Conservation (phyloP, 2,888 invertebrate species). For the Adineta ricciae region DNA sequence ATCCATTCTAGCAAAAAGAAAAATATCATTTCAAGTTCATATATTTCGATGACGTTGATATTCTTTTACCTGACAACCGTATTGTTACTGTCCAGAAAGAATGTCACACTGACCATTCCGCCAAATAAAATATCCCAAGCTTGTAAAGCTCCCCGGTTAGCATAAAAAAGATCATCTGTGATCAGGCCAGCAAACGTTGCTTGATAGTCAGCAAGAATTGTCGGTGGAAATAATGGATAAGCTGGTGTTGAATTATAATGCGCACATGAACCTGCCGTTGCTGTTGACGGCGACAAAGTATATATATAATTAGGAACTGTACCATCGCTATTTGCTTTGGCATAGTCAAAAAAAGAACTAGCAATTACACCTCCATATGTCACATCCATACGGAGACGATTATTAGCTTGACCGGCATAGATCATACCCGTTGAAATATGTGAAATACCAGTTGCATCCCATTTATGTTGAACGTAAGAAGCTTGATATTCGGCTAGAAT, state of each 20-base stretch:
- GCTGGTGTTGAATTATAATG: background rate
- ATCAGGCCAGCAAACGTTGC: background rate
- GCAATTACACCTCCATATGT: background rate
- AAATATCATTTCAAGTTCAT: too few relatives aligned
- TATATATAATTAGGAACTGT: background rate
- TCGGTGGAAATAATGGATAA: background rate
- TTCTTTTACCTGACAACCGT: background rate
- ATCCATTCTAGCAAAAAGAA: background rate
- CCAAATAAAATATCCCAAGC: background rate
- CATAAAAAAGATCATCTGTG: background rate
- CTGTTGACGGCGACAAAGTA: background rate
- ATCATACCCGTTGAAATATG: background rate
- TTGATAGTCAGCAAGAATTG: background rate
- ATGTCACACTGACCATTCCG: background rate
- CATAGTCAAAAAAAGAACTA: background rate
- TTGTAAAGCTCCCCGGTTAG: background rate
- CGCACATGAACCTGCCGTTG: background rate
- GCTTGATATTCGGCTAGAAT: background rate
- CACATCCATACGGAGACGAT: background rate
- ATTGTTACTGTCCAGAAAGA: background rate
- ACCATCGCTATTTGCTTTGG: background rate
- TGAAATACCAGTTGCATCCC: background rate
- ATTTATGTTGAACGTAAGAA: background rate
- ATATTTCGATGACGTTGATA: background rate
- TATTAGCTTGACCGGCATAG: background rate